A percentile compares a stretch with the other conserved stretches of the same genome.
These are phyloP conservation scores for Scaptomyza polygonia DNA, from an alignment of 2,888 invertebrate genomes.

Conservation along the genomic window DNA sequence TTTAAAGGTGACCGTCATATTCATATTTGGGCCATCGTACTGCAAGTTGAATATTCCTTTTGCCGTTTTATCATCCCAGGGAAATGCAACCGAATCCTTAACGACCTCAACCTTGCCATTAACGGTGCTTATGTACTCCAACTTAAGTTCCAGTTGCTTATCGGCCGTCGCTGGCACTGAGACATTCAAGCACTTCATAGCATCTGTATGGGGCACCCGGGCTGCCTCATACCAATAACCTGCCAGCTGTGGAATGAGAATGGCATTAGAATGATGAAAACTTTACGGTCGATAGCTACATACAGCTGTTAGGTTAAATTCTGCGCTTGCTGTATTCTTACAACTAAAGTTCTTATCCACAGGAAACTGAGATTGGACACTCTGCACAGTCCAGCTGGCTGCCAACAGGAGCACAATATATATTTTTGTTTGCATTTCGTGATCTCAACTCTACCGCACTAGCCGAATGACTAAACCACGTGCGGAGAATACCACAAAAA, in stretches of 20 bases:
- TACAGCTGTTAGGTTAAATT: conserved; percentile 10
- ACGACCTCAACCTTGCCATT: conserved; percentile 28
- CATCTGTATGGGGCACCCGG: conserved; percentile 41
- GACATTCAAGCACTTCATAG: conserved; percentile 49
- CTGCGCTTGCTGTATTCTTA: fast-evolving
- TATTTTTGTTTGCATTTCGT: conserved; percentile 7
- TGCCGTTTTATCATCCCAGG: conserved; percentile 51
- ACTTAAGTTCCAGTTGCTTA: conserved; percentile 27
- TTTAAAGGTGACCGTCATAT: conserved; percentile 49
- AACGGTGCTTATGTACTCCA: conserved; percentile 58
- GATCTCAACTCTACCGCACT: background rate
- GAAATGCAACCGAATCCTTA: conserved; percentile 52
- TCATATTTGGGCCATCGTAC: conserved; percentile 10
- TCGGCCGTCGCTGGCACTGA: conserved; percentile 28
- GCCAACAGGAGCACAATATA: conserved; percentile 4
- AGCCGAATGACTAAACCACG: conserved; percentile 2
- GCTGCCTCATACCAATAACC: conserved; percentile 61
- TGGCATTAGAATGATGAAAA: background rate
- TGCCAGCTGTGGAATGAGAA: conserved; percentile 30
- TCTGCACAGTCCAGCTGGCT: conserved; percentile 5
- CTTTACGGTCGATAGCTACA: background rate
- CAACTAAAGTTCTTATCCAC: background rate
- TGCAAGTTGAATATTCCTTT: conserved; percentile 53
- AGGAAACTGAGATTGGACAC: conserved; percentile 16
- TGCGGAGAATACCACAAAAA: background rate